phyloP scores from a whole-genome alignment of 1,140 invertebrate genomes.

The Rhopalosiphum maidis region DNA sequence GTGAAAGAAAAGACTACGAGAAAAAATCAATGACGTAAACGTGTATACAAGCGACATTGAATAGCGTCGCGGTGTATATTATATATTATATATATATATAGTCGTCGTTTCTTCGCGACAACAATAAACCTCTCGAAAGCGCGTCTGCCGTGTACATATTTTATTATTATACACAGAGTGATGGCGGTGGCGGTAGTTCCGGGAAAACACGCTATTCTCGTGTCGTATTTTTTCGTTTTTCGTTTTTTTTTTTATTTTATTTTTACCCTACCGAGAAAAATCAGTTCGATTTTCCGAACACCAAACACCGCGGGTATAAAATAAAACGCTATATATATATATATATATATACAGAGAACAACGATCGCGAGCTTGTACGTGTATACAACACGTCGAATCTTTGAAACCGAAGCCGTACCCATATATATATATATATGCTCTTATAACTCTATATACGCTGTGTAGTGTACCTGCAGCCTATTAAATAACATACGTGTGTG shows the following conservation, averaged over 20 bases:
- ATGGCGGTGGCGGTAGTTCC: background rate
- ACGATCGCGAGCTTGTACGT: background rate
- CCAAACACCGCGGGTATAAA: constrained; percentile 7
- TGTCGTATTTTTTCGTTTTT: background rate
- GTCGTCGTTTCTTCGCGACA: background rate
- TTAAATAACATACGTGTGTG: background rate
- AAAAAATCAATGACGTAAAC: constrained; percentile 43
- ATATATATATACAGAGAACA: background rate
- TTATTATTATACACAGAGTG: background rate
- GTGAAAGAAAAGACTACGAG: background rate
- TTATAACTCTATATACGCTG: background rate
- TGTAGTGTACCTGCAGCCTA: background rate
- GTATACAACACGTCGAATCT: background rate
- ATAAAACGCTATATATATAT: background rate
- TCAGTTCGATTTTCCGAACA: constrained; percentile 42
- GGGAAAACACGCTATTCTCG: constrained; percentile 24
- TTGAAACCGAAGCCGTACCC: background rate
- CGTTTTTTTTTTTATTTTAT: background rate
- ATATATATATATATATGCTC: background rate
- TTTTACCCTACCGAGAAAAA: background rate
- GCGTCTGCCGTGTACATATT: background rate
- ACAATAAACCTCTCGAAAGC: constrained; percentile 12
- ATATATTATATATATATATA: background rate
- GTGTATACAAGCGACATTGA: background rate
- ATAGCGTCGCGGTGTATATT: constrained; percentile 11